Base-by-base conservation (phyloP, 2,113 vertebrate species). In the Excalfactoria chinensis region DNA sequence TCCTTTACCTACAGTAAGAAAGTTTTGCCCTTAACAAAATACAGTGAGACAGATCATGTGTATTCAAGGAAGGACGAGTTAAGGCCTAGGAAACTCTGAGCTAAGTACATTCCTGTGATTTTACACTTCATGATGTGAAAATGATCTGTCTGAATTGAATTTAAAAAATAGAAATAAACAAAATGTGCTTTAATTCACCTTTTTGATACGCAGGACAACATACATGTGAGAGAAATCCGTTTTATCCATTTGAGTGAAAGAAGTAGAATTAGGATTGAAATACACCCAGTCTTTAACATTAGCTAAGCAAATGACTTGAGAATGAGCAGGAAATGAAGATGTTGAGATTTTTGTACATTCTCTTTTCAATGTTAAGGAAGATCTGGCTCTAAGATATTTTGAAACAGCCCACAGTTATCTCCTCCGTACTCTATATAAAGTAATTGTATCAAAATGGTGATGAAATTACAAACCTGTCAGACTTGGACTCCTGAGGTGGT, bases 401-500 rank as follows among this genome's bases (percentile, higher is more conserved):
- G 85, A 55, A 80, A 89, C 26, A 77, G 35, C 22, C 63, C 64
- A 84, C 9, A 19, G 28, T 81, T 73, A 66, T 10, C 34, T 89
- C 40, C 18, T 75, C 60, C 26, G 3, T 37, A 22, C 48, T 68
- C 12, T 56, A 12, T 91, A 12, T 40, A 70, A 73, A 88, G 32
- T 10, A 87, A 49, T 10, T 53, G 34, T 83, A 21, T 74, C 19
- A 82, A 70, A 84, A 69, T 43, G 59, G 11, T 16, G 6, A 73
- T 30, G 48, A 67, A 84, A 72, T 43, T 8, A 94, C 98, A 84
- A 67, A 99, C 99, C 98, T 98, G 92, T 99, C 98, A 26, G 96
- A 48, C 93, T 98, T 98, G 95, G 96, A 80, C 55, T 99, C 99
- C 22, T 98, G 96, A 32, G 97, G 84, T 0, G 97, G 94, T 13